These are phyloP conservation scores for Pachycephus smyrnensis DNA, from an alignment of 2,888 invertebrate species.

Conservation along the genomic window DNA sequence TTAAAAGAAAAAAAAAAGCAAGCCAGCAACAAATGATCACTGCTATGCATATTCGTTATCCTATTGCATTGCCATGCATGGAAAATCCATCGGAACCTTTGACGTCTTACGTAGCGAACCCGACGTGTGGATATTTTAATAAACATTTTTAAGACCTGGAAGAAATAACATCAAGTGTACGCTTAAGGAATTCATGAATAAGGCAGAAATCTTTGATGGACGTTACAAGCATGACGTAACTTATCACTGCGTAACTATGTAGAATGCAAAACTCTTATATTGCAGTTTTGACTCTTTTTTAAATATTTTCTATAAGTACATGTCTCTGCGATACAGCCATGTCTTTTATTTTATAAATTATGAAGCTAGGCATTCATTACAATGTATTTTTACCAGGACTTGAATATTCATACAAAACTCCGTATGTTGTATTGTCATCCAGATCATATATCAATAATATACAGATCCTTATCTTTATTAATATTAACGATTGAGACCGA, in stretches of 20 bases:
- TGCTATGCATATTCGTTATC: slow-evolving; percentile 20
- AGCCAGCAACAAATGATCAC: neutral
- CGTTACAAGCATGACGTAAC: neutral
- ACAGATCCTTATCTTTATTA: too few species aligned
- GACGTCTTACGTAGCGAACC: neutral
- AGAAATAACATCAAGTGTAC: neutral
- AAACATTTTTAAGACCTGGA: neutral
- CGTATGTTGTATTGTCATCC: too few species aligned
- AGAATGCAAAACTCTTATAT: too few species aligned
- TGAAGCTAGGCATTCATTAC: too few species aligned
- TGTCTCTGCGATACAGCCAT: too few species aligned
- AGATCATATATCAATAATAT: too few species aligned
- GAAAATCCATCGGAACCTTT: slow-evolving; percentile 23
- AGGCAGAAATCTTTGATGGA: neutral
- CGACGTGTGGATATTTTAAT: neutral
- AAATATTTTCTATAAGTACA: too few species aligned
- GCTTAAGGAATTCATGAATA: neutral
- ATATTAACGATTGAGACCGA: too few species aligned
- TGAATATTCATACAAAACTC: too few species aligned
- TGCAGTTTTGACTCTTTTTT: too few species aligned
- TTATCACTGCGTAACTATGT: neutral
- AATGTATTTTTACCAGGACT: too few species aligned
- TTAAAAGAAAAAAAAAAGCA: neutral
- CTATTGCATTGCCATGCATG: slow-evolving; percentile 29
- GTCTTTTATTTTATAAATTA: too few species aligned